These are phyloP conservation scores for Dryas iulia DNA, from an alignment of 1,140 invertebrate species.

Conservation along the genomic window DNA sequence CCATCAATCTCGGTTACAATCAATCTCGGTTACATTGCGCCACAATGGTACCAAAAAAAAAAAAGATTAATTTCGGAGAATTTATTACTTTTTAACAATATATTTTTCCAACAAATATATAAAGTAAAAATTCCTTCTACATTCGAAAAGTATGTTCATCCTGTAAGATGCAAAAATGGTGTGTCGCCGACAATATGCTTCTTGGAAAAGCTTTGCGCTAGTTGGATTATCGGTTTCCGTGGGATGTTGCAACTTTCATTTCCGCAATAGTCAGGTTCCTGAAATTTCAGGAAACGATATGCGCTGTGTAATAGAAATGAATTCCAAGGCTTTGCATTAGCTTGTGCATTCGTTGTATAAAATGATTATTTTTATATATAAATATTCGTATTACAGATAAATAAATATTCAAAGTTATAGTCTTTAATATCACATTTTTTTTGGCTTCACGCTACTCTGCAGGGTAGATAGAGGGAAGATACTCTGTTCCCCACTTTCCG, in stretches of 20 bases:
- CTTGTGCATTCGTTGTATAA: not conserved
- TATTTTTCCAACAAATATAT: no score
- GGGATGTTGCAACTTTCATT: constrained; percentile 15
- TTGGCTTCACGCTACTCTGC: no score
- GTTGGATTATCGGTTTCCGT: not conserved
- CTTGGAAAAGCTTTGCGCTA: not conserved
- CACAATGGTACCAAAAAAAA: no score
- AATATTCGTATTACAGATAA: not conserved
- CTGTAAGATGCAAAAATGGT: not conserved
- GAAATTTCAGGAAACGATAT: constrained; percentile 1
- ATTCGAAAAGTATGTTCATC: not conserved
- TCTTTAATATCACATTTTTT: no score
- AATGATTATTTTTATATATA: not conserved
- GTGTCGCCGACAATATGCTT: not conserved
- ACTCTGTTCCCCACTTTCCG: no score
- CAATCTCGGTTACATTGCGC: no score
- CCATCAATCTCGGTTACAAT: no score
- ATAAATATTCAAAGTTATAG: not conserved
- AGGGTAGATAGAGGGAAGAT: no score
- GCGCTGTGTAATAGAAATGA: not conserved
- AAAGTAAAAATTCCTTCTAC: not conserved
- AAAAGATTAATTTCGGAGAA: no score
- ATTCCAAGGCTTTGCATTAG: not conserved
- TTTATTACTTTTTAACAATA: no score
- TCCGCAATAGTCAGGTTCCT: not conserved